These are phyloP conservation scores for Apis florea DNA, from an alignment of 1,140 invertebrate species.

Conservation along the genomic window DNA sequence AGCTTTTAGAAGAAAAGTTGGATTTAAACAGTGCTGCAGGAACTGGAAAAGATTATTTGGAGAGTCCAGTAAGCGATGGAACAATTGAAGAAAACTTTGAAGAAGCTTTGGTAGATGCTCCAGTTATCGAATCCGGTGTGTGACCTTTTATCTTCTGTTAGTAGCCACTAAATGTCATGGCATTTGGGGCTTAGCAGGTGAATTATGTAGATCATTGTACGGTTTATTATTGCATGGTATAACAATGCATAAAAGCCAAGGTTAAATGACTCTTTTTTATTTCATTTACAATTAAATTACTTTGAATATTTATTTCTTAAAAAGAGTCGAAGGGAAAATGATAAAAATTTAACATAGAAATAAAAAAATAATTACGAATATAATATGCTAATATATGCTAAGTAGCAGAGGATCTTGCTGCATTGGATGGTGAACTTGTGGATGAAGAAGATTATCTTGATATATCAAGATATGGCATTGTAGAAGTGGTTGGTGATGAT, in stretches of 20 bases:
- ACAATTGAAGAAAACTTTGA: constrained; percentile 97
- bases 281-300: constrained; percentile 9
- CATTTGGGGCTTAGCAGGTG: constrained; percentile 69
- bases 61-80: constrained; percentile 91
- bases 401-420: constrained; percentile 76
- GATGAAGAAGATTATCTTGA: constrained; percentile 86
- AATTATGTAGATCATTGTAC: constrained; percentile 68
- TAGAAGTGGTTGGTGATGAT: constrained; percentile 96
- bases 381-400: constrained; percentile 33
- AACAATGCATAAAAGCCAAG: constrained; percentile 49
- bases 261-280: constrained; percentile 21
- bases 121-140: constrained; percentile 80
- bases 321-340: constrained; percentile 14
- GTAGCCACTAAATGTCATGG: constrained; percentile 69
- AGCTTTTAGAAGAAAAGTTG: constrained; percentile 82
- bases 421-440: constrained; percentile 78
- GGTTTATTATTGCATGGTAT: constrained; percentile 66
- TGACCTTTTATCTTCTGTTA: constrained; percentile 74
- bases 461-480: constrained; percentile 90
- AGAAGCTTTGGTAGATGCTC: constrained; percentile 89
- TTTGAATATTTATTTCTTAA: constrained; percentile 4
- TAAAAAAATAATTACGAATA: constrained; percentile 13
- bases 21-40: constrained; percentile 77
- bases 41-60: constrained; percentile 83
- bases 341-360: not conserved